phyloP scores from a whole-genome alignment of 2,797 vertebrate species.

The Dendrocincla fuliginosa region DNA sequence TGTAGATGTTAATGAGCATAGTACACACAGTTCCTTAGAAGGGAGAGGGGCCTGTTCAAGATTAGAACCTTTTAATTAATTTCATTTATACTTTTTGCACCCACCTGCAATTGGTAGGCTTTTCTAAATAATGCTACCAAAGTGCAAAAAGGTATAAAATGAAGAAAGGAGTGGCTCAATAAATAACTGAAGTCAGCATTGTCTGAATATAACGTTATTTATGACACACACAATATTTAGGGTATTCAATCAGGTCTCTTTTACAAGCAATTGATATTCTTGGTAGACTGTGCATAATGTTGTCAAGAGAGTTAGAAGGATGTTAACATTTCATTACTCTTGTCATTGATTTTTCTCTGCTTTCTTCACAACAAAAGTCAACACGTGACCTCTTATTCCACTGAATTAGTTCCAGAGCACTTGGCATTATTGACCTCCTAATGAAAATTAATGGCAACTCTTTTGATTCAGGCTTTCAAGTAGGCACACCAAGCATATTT shows the following conservation, averaged over 20 bases:
- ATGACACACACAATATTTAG: not conserved
- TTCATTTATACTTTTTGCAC: not conserved
- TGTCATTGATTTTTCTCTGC: constrained; percentile 63
- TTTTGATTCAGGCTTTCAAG: constrained; percentile 42
- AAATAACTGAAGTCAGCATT: constrained; percentile 24
- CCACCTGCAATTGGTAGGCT: not conserved
- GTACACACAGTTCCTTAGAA: not conserved
- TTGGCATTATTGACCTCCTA: constrained; percentile 65
- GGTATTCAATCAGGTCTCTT: constrained; percentile 43
- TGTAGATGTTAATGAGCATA: not conserved
- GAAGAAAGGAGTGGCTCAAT: not conserved
- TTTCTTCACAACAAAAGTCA: constrained; percentile 68
- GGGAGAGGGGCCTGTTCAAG: not conserved
- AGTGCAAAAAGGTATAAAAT: not conserved
- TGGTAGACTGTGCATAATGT: constrained; percentile 15
- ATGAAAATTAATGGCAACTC: constrained; percentile 68
- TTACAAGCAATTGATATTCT: constrained; percentile 58
- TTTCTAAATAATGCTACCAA: not conserved
- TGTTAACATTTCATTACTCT: constrained; percentile 69
- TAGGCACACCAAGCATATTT: constrained; percentile 2
- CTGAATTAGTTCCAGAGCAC: constrained; percentile 64
- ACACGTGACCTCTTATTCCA: constrained; percentile 54
- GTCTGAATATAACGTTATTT: constrained; percentile 11
- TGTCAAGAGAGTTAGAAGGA: constrained; percentile 48
- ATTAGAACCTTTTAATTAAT: not conserved